These are phyloP conservation scores for Picathartes gymnocephalus DNA, from an alignment of 2,113 vertebrate genomes.

Conservation along the genomic window DNA sequence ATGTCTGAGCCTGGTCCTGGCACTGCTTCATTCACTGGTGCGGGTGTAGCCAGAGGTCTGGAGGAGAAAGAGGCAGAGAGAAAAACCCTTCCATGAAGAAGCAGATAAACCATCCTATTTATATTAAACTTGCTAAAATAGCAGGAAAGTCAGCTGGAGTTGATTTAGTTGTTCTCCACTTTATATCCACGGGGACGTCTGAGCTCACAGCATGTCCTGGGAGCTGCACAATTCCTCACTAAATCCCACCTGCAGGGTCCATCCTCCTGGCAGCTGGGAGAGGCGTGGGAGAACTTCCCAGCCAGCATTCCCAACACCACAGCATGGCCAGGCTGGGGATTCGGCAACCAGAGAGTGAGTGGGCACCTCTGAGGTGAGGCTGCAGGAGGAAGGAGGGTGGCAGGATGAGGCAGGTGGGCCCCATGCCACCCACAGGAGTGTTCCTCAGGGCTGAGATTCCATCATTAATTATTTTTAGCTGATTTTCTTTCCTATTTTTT, in stretches of 20 bases:
- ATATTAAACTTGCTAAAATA: not conserved
- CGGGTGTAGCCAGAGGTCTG: not conserved
- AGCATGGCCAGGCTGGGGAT: accelerated
- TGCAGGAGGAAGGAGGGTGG: not conserved
- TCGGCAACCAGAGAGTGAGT: not conserved
- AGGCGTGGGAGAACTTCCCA: not conserved
- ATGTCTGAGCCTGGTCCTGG: not conserved
- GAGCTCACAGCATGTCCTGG: not conserved
- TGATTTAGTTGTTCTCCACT: not conserved
- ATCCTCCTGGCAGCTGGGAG: not conserved
- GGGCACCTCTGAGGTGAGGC: not conserved
- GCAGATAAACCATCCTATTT: not conserved
- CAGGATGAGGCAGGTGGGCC: not conserved
- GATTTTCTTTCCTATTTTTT: not conserved
- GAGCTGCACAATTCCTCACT: not conserved
- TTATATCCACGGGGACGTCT: not conserved
- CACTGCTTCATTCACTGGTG: not conserved
- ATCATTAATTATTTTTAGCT: not conserved
- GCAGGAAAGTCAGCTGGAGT: not conserved
- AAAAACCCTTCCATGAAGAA: not conserved
- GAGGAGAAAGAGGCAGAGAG: not conserved
- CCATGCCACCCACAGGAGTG: accelerated
- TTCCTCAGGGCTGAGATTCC: not conserved
- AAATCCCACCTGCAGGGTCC: accelerated
- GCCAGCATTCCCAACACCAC: not conserved